phyloP scores from a whole-genome alignment of 2,888 invertebrate genomes.

The Hanleya hanleyi region DNA sequence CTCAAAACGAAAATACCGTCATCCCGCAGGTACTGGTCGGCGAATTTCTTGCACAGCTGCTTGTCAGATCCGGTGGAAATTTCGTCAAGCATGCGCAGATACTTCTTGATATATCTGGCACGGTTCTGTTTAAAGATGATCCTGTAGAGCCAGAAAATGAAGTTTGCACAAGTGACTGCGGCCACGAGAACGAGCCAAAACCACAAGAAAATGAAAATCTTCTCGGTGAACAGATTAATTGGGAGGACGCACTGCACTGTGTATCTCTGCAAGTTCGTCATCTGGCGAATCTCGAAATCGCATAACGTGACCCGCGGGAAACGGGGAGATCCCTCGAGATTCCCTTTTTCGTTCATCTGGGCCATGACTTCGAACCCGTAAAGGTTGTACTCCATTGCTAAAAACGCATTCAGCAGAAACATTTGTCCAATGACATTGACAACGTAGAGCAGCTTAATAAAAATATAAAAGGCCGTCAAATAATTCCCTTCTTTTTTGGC shows the following conservation, averaged over 20 bases:
- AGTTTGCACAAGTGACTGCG: slow-evolving; percentile 45
- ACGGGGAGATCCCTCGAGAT: slow-evolving; percentile 54
- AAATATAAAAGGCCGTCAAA: slow-evolving; percentile 59
- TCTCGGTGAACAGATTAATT: slow-evolving; percentile 66
- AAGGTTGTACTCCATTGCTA: slow-evolving; percentile 62
- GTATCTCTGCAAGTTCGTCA: slow-evolving; percentile 62
- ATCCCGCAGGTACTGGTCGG: slow-evolving; percentile 48
- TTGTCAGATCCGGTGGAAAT: slow-evolving; percentile 44
- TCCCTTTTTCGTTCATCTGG: slow-evolving; percentile 38
- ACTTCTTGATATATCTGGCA: slow-evolving; percentile 58
- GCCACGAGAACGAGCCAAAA: slow-evolving; percentile 63
- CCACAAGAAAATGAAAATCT: slow-evolving; percentile 68
- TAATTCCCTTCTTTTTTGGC: slow-evolving; percentile 64
- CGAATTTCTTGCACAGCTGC: slow-evolving; percentile 48
- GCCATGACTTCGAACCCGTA: slow-evolving; percentile 60
- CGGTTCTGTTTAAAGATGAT: slow-evolving; percentile 56
- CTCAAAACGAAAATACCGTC: slow-evolving; percentile 52
- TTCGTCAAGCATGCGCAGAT: slow-evolving; percentile 45
- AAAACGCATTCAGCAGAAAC: slow-evolving; percentile 64
- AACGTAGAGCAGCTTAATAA: slow-evolving; percentile 56
- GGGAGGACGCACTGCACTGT: slow-evolving; percentile 66
- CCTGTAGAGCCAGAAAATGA: slow-evolving; percentile 54
- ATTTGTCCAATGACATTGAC: slow-evolving; percentile 63
- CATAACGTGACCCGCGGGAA: slow-evolving; percentile 65
- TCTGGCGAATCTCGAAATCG: slow-evolving; percentile 64